These are phyloP conservation scores for Alexandromys fortis DNA, from an alignment of 2,113 vertebrate species.

Conservation along the genomic window DNA sequence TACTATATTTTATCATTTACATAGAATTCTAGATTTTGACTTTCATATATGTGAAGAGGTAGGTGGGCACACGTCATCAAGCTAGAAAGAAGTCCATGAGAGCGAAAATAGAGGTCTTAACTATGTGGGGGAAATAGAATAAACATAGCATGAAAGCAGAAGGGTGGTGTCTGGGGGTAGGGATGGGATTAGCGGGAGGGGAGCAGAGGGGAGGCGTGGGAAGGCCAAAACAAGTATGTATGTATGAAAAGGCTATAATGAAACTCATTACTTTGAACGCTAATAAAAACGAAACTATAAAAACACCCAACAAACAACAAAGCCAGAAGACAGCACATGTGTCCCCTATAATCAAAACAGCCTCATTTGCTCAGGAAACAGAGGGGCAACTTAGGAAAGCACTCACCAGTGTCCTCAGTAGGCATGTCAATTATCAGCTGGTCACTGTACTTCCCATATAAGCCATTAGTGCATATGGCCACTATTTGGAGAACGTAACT, in stretches of 20 bases:
- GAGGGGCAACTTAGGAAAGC: rapidly evolving
- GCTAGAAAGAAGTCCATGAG: neutral
- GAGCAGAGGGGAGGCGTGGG: too few relatives aligned
- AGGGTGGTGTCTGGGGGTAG: too few relatives aligned
- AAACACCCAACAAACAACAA: neutral
- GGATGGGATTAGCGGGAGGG: neutral
- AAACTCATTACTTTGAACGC: neutral
- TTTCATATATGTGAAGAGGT: neutral
- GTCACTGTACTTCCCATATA: conserved; percentile 93
- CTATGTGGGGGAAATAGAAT: neutral
- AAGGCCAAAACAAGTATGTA: neutral
- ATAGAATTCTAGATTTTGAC: neutral
- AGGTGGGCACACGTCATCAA: neutral
- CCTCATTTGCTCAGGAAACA: conserved; percentile 5
- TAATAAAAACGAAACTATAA: neutral
- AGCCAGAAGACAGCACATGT: conserved; percentile 10
- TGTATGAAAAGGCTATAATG: neutral
- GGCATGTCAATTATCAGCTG: conserved; percentile 92
- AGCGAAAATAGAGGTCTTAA: neutral
- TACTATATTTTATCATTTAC: neutral
- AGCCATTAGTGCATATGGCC: conserved; percentile 94
- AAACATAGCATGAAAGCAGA: neutral
- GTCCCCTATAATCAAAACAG: neutral
- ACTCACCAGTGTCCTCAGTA: conserved; percentile 92
- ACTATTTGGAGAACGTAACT: conserved; percentile 96